A percentile compares a stretch with the other conserved stretches of the same genome.
Evolutionary conservation across 2,797 vertebrate genomes (phyloP).

Genomic region (Lacerta agilis): DNA sequence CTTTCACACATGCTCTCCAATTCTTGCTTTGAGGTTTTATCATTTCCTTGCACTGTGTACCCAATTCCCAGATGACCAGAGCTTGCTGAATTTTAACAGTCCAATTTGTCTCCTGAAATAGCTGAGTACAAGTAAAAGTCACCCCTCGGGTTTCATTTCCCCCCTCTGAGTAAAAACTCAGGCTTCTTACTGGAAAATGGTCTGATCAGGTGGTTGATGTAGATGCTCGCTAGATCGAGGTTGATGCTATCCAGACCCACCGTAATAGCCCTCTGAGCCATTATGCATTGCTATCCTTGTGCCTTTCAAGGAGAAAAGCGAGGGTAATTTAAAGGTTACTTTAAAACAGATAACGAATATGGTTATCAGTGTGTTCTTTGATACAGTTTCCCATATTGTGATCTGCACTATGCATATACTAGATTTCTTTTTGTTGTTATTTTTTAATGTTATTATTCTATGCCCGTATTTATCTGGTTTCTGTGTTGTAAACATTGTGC

Average conservation of each 20-base stretch:
- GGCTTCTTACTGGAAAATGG: not conserved
- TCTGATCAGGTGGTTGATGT: not conserved
- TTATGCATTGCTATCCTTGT: not conserved
- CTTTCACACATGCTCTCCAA: not conserved
- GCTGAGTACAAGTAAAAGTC: constrained; percentile 37
- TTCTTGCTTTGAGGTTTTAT: constrained; percentile 38
- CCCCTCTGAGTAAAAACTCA: not conserved
- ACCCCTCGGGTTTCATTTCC: not conserved
- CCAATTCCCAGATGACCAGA: constrained; percentile 41
- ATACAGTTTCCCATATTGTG: not conserved
- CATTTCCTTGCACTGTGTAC: constrained; percentile 41
- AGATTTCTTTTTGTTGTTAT: not conserved
- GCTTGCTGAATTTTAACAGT: constrained; percentile 52
- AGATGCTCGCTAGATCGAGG: constrained; percentile 18
- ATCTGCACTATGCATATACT: not conserved
- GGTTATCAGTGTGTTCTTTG: not conserved
- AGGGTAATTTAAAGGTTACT: not conserved
- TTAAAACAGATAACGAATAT: not conserved
- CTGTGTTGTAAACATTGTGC: not conserved
- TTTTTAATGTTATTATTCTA: too few relatives aligned
- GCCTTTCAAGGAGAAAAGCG: not conserved
- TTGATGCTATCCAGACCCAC: not conserved
- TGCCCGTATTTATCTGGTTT: too few relatives aligned
- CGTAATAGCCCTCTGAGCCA: not conserved
- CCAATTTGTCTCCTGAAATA: constrained; percentile 44